Base-by-base conservation (phyloP, 2,797 vertebrate genomes). In the Myripristis murdjan region DNA sequence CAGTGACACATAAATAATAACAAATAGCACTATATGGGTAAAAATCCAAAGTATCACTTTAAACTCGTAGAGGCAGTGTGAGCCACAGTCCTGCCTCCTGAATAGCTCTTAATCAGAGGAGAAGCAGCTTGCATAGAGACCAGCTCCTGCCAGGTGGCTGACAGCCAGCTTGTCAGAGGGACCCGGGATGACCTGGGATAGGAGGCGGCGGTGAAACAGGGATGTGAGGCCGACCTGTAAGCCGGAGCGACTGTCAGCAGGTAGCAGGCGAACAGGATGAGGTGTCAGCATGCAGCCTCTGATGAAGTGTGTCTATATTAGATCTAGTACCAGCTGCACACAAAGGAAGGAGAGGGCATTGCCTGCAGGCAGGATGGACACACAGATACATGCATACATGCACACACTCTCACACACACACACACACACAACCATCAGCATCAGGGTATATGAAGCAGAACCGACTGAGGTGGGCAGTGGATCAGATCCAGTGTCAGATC, bases 111-210 rank as follows among this genome's bases (percentile, higher is more conserved):
- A 7, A 8, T 35, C 33, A 35, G 5, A 57, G 41, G 1, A n/a
- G 39, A 44, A 59, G 51, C 73, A 79, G 73, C 28, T 68, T 63
- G 41, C 58, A 15, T 5, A 22, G 1, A 83, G 51, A 57, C 23
- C 16, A 39, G 26, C 4, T 43, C 48, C 60, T 55, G 71, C 56
- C 53, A 85, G 58, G 41, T 84, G 79, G 79, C 24, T 15, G 39
- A 7, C 14, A 20, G 66, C 70, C 74, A 76, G 48, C 61, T 14
- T 79, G 31, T 69, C 66, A 20, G 15, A 15, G 31, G 54, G 64
- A 81, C 78, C 73, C 73, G 67, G 53, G 73, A 24, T 67, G 74
- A 87, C 82, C 74, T 78, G 63, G 20, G 23, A 46, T 37, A 64
- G 24, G 37, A 23, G 37, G 20, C 72, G 74, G 66, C 49, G 16